These are phyloP conservation scores for Thryonomys swinderianus DNA, from an alignment of 2,113 vertebrate genomes.

Conservation along the genomic window DNA sequence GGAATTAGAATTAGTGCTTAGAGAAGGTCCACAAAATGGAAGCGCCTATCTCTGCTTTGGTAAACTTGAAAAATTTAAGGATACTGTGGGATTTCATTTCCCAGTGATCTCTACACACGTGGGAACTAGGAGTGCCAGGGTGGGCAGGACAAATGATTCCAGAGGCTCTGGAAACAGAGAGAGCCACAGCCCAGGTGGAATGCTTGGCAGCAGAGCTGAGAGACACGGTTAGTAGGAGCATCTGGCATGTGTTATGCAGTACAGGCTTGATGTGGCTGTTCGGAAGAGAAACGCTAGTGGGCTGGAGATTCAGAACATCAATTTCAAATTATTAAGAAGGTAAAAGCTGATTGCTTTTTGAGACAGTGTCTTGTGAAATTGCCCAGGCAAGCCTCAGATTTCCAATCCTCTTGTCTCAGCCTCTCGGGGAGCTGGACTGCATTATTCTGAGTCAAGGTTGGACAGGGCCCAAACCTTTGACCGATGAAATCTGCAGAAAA, in stretches of 20 bases:
- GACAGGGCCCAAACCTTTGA: neutral
- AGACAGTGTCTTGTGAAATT: neutral
- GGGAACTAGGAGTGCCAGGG: neutral
- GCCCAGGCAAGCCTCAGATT: neutral
- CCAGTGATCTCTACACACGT: neutral
- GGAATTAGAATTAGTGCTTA: neutral
- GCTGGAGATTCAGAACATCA: neutral
- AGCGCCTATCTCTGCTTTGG: neutral
- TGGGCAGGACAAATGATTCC: neutral
- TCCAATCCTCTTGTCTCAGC: neutral
- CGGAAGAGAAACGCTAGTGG: neutral
- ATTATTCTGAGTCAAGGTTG: neutral
- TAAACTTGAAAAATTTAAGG: neutral
- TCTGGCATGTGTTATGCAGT: neutral
- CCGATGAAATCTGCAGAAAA: neutral
- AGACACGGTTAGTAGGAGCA: neutral
- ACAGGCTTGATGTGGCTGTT: neutral
- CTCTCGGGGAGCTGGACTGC: neutral
- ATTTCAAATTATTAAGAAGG: neutral
- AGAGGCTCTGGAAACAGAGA: neutral
- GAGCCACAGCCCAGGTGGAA: neutral
- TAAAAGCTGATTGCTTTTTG: neutral
- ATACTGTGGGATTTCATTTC: neutral
- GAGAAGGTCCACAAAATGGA: neutral
- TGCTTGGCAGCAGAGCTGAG: too few species aligned